Base-by-base conservation (phyloP, 1,140 invertebrate genomes). In the Achroia grisella region DNA sequence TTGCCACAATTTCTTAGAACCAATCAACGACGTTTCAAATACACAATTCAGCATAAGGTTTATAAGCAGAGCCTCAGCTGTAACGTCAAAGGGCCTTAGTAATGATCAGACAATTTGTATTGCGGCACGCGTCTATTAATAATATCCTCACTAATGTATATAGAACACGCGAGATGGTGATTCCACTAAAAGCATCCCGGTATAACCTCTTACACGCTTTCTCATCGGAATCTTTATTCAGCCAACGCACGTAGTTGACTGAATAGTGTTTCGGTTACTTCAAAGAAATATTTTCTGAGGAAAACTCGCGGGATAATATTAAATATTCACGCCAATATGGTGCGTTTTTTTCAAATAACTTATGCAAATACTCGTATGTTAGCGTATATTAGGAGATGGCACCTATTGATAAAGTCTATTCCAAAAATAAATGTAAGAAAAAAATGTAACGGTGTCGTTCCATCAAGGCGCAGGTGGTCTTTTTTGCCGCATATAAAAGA, bases 341-440 rank as follows among this genome's bases (percentile, higher is more conserved):
- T 29, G 40, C 56, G 32, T 51, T 41, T 40, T 37, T 56, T 48
- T 35, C 44, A 59, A 63, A 73, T 73, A 76, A 71, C 60, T 68
- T 72, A 73, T 71, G 68, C 61, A 74, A 74, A 74, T 68, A 70
- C 52, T 71, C 62, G 47, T 48, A 60, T 56, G 60, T 56, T 65
- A 52, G 42, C 50, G 43, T 61, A 52, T 62, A 63, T 52, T 62
- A 62, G 55, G 48, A 63, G 39, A 41, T 47, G 55, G 51, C 53
- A 51, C 60, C 44, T 12, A 39, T 56, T 42, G 37, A 46, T 54
- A 47, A 33, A 39, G 41, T 40, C 44, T 14, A 37, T 35, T 40
- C 10, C 35, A 29, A 44, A 32, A 34, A 29, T 12, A 4, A 23
- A 14, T 33, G n/a, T n/a, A n/a, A 36, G 28, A 44, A 50, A 47